These are phyloP conservation scores for Ctenomys sociabilis DNA, from an alignment of 2,113 vertebrate genomes.

Conservation along the genomic window DNA sequence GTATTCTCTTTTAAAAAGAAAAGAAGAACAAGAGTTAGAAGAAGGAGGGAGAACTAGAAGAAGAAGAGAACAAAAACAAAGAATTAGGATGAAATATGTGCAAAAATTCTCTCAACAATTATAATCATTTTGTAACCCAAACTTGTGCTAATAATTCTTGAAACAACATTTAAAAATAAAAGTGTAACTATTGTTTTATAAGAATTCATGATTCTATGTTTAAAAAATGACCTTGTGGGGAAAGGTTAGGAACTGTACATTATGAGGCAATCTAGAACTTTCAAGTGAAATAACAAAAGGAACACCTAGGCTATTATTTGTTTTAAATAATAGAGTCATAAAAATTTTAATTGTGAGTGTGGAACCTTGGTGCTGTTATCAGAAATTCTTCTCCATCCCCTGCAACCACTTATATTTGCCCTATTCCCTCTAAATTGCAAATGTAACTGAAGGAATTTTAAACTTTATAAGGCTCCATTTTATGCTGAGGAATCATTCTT, in stretches of 20 bases:
- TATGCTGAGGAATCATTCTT: not conserved
- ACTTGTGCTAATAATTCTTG: not conserved
- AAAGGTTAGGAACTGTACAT: not conserved
- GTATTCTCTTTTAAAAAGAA: no score
- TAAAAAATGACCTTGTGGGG: not conserved
- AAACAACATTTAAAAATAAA: slow-evolving; percentile 14
- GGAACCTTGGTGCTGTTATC: not conserved
- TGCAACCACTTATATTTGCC: not conserved
- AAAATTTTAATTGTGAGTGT: slow-evolving; percentile 15
- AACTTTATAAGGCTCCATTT: not conserved
- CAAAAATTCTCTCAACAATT: no score
- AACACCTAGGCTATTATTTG: not conserved
- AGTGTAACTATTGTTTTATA: not conserved
- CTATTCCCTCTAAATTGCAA: not conserved
- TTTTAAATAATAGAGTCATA: not conserved
- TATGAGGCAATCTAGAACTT: not conserved
- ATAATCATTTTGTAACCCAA: no score
- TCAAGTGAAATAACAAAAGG: not conserved
- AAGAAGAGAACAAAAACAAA: no score
- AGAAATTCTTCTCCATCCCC: not conserved
- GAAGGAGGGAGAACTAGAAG: no score
- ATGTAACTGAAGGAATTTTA: not conserved
- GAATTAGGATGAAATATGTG: no score
- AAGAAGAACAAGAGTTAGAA: no score
- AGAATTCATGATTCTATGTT: not conserved